These are phyloP conservation scores for Clepsis dumicolana DNA, from an alignment of 2,888 invertebrate genomes.

Conservation along the genomic window DNA sequence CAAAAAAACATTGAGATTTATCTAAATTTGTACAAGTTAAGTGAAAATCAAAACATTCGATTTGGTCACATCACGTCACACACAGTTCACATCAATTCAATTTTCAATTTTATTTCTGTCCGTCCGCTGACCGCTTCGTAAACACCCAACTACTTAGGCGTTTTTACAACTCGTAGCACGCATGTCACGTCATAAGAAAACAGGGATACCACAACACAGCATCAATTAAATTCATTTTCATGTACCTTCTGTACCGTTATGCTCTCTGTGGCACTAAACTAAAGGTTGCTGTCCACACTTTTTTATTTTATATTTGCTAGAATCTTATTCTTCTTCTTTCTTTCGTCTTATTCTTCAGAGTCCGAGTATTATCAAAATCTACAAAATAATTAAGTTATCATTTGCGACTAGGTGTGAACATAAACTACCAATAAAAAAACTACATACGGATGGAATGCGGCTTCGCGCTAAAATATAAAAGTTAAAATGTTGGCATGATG, in stretches of 20 bases:
- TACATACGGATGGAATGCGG: no score
- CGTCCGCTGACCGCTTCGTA: constrained; percentile 32
- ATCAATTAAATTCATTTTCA: neutral
- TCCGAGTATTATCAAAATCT: no score
- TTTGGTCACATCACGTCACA: constrained; percentile 62
- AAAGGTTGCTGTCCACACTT: constrained; percentile 7
- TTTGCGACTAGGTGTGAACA: no score
- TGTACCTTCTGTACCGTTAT: neutral
- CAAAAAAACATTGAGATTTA: constrained; percentile 49
- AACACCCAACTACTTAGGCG: constrained; percentile 40
- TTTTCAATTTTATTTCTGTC: constrained; percentile 37
- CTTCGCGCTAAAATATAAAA: no score
- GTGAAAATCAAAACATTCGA: constrained; percentile 72
- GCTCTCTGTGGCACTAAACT: constrained; percentile 7
- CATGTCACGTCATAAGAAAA: constrained; percentile 22
- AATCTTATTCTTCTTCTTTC: no score
- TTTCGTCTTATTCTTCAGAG: no score
- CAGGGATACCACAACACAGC: constrained; percentile 26
- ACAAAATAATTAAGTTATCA: no score
- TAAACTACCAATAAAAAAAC: no score
- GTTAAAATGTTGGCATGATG: neutral
- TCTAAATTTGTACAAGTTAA: constrained; percentile 51
- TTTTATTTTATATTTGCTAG: no score
- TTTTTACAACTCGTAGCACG: constrained; percentile 27
- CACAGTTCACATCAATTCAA: constrained; percentile 46